These are phyloP conservation scores for Leistus spinibarbis DNA, from an alignment of 2,888 invertebrate genomes.

Conservation along the genomic window DNA sequence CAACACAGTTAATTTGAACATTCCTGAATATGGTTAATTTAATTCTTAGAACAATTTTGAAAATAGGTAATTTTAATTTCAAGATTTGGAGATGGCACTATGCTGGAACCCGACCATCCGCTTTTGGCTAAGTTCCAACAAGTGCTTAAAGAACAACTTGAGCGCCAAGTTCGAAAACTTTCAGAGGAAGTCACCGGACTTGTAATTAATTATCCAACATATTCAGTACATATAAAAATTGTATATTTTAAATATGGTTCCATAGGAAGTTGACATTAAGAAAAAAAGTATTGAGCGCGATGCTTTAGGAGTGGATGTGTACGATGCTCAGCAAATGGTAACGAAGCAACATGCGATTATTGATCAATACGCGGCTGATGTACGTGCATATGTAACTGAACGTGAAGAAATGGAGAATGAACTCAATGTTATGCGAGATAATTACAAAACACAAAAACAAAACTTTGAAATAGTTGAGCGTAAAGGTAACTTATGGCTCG, in stretches of 20 bases:
- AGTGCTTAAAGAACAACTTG: conserved; percentile 69
- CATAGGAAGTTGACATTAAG: conserved; percentile 58
- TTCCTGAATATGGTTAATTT: no score
- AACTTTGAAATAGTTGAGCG: conserved; percentile 58
- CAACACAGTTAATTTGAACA: no score
- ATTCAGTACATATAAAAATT: background rate
- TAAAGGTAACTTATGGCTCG: conserved; percentile 53
- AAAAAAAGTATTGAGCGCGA: conserved; percentile 63
- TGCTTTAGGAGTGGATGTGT: conserved; percentile 63
- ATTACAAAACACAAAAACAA: conserved; percentile 58
- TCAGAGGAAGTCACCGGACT: conserved; percentile 70
- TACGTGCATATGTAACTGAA: conserved; percentile 60
- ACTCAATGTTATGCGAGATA: conserved; percentile 58
- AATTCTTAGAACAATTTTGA: background rate
- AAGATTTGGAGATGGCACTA: conserved; percentile 2
- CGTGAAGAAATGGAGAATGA: conserved; percentile 61
- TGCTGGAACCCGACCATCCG: conserved; percentile 74
- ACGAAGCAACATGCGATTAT: conserved; percentile 61
- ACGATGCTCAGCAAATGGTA: conserved; percentile 68
- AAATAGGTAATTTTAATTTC: background rate
- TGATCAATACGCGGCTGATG: conserved; percentile 62
- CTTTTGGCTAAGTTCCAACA: conserved; percentile 75
- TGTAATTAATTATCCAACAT: conserved; percentile 56
- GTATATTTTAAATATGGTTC: conserved; percentile 33
- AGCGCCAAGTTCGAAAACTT: conserved; percentile 68